A percentile compares a stretch with the other conserved stretches of the same genome.
These are phyloP conservation scores for Acipenser ruthenus DNA, from an alignment of 2,797 vertebrate species.

Conservation along the genomic window DNA sequence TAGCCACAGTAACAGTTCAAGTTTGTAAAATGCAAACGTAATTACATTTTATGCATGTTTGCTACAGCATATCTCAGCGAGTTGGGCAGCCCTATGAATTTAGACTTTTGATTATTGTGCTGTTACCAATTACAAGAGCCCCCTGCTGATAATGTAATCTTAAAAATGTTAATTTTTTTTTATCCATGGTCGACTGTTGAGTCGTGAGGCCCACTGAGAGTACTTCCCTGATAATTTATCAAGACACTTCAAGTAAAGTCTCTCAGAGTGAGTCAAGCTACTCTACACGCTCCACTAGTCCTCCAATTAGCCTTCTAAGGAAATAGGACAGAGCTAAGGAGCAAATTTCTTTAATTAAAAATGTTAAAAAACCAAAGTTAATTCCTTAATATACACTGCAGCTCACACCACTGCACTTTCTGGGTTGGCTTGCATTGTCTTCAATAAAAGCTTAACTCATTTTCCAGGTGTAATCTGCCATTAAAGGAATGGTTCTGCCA, in stretches of 20 bases:
- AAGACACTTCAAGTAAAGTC: background rate
- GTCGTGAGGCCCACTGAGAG: slow-evolving; percentile 13
- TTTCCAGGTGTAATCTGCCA: no score
- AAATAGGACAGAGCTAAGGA: background rate
- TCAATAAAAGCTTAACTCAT: no score
- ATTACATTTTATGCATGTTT: background rate
- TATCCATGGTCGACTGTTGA: slow-evolving; percentile 9
- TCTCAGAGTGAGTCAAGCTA: slow-evolving; percentile 3
- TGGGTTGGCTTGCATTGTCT: no score
- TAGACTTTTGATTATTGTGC: slow-evolving; percentile 1
- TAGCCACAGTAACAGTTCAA: no score
- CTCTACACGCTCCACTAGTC: background rate
- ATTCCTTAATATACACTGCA: no score
- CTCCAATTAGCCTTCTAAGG: background rate
- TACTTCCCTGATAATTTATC: slow-evolving; percentile 18
- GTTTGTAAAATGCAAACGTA: no score
- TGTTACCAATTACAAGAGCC: slow-evolving; percentile 19
- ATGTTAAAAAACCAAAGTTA: background rate
- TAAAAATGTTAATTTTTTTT: slow-evolving; percentile 18
- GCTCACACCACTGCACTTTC: no score
- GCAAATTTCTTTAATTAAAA: slow-evolving; percentile 1
- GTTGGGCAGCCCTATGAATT: background rate
- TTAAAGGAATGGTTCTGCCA: no score
- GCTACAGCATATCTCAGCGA: background rate
- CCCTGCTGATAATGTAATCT: slow-evolving; percentile 6